phyloP scores from a whole-genome alignment of 2,888 invertebrate genomes.

The Agriopis leucophaearia region DNA sequence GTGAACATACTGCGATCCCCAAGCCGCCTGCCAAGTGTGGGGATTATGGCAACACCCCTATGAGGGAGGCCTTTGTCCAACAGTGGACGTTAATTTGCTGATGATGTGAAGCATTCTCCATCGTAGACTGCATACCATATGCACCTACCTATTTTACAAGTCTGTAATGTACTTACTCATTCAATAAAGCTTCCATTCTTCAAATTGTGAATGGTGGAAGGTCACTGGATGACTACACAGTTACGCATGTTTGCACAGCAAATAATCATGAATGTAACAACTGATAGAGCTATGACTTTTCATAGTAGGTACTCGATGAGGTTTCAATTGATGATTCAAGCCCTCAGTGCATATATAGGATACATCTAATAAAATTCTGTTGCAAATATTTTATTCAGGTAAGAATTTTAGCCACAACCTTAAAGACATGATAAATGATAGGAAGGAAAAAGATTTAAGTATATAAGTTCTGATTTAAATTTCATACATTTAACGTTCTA shows the following conservation, averaged over 20 bases:
- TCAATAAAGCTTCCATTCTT: constrained; percentile 23
- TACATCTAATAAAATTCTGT: background rate
- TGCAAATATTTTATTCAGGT: background rate
- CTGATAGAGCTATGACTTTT: constrained; percentile 10
- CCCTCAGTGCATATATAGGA: background rate
- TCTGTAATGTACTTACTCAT: constrained; percentile 1
- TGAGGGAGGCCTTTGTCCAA: too few relatives aligned
- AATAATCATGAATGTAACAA: constrained; percentile 34
- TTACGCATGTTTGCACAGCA: constrained; percentile 40
- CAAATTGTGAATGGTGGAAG: constrained; percentile 33
- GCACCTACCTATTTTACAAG: too few relatives aligned
- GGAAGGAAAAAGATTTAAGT: too few relatives aligned
- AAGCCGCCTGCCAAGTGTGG: too few relatives aligned
- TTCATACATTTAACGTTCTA: too few relatives aligned
- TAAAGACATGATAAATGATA: background rate
- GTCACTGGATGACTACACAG: constrained; percentile 29
- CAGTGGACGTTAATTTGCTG: too few relatives aligned
- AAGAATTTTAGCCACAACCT: background rate
- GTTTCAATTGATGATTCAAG: constrained; percentile 14
- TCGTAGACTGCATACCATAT: too few relatives aligned
- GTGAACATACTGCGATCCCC: too few relatives aligned
- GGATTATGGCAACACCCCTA: too few relatives aligned
- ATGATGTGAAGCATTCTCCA: too few relatives aligned
- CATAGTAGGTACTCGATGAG: constrained; percentile 1
- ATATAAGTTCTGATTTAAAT: too few relatives aligned